These are phyloP conservation scores for Drosophila falleni DNA, from an alignment of 2,888 invertebrate species.

Conservation along the genomic window DNA sequence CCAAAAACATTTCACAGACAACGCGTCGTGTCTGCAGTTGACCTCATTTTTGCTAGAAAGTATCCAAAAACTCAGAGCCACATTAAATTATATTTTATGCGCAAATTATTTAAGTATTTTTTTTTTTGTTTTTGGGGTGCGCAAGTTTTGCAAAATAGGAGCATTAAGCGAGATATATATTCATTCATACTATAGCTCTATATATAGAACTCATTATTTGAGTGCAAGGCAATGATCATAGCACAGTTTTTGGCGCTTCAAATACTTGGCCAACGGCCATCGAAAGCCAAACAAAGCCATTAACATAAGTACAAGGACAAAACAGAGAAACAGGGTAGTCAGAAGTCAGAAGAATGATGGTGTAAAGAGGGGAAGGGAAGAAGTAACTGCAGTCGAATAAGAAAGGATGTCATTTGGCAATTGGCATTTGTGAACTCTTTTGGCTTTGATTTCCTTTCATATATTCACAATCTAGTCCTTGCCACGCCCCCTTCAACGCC, in stretches of 20 bases:
- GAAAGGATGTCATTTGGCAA: conserved; percentile 53
- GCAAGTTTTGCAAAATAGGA: conserved; percentile 73
- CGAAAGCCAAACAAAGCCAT: conserved; percentile 73
- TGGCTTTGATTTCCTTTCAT: conserved; percentile 26
- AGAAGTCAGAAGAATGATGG: background rate
- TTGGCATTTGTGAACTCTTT: conserved; percentile 60
- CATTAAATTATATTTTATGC: conserved; percentile 80
- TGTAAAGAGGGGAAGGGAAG: background rate
- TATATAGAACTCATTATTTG: conserved; percentile 58
- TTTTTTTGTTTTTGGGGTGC: conserved; percentile 21
- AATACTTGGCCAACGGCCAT: conserved; percentile 70
- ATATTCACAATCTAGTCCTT: background rate
- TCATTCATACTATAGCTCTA: background rate
- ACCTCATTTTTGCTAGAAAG: conserved; percentile 52
- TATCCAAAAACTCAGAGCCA: conserved; percentile 10
- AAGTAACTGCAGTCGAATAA: background rate
- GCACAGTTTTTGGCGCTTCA: conserved; percentile 36
- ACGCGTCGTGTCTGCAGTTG: conserved; percentile 57
- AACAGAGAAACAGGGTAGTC: background rate
- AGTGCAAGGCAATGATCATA: conserved; percentile 50
- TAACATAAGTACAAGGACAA: conserved; percentile 61
- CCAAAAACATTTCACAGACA: conserved; percentile 56
- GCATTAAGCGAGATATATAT: conserved; percentile 56
- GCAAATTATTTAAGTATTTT: conserved; percentile 72
- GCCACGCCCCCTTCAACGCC: conserved; percentile 12